Evolutionary conservation across 2,113 vertebrate genomes (phyloP).

Genomic region (Chascanopsetta lugubris): DNA sequence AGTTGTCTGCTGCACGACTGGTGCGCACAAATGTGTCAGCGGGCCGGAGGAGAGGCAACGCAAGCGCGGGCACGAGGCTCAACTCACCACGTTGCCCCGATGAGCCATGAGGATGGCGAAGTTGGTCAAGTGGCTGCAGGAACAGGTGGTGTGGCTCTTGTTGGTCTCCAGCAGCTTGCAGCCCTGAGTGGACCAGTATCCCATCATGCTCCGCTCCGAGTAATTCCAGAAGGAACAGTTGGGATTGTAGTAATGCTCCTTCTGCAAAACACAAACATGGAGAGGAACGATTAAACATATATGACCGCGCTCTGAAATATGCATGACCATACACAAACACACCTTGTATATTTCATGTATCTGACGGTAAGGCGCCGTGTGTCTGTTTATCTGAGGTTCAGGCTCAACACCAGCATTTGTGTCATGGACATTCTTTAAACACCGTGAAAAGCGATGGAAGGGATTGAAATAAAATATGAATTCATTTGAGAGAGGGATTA

Average conservation of each 20-base stretch:
- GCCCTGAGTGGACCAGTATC: constrained; percentile 98
- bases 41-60: constrained; percentile 42
- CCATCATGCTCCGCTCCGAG: constrained; percentile 98
- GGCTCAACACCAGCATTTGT: neutral
- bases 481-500: neutral
- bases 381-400: neutral
- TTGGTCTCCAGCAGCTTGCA: constrained; percentile 96
- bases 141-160: constrained; percentile 95
- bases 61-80: constrained; percentile 17
- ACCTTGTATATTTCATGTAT: constrained; percentile 24
- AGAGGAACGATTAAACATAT: constrained; percentile 24
- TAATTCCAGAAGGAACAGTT: constrained; percentile 99
- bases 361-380: neutral
- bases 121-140: constrained; percentile 98
- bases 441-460: neutral
- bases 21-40: constrained; percentile 46
- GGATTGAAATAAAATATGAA: constrained; percentile 7
- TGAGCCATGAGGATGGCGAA: constrained; percentile 99
- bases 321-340: constrained; percentile 29
- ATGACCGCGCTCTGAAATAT: constrained; percentile 44
- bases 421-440: neutral
- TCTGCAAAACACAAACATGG: constrained; percentile 80
- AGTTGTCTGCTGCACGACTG: constrained; percentile 51
- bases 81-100: constrained; percentile 91
- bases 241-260: constrained; percentile 98